Conservation (phyloP, 2,888 invertebrate genomes). For the Nemoura dubitans region DNA sequence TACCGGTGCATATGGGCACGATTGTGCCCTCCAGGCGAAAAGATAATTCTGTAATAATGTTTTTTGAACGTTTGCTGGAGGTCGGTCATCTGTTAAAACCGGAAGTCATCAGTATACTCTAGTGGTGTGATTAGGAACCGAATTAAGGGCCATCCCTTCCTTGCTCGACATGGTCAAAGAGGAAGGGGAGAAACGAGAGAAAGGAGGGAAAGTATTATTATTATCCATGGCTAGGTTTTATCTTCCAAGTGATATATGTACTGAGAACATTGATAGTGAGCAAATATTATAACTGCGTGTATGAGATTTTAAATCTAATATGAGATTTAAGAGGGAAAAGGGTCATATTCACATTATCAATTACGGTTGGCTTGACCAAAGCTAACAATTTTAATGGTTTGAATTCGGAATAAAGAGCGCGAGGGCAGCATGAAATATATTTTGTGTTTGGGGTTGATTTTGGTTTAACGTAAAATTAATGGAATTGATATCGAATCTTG, state of each 20-base stretch:
- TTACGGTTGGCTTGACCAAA: neutral
- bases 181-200: neutral
- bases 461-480: neutral
- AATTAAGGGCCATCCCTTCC: neutral
- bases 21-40: neutral
- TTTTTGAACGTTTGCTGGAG: conserved; percentile 18
- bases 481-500: conserved; percentile 12
- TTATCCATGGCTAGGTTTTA: neutral
- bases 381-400: neutral
- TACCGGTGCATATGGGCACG: no score
- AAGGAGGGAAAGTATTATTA: neutral
- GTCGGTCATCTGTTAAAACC: conserved; percentile 25
- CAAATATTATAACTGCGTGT: conserved; percentile 18
- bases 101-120: conserved; percentile 29
- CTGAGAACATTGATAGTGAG: conserved; percentile 39
- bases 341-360: conserved; percentile 30
- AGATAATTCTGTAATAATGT: conserved; percentile 8
- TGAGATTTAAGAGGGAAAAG: conserved; percentile 25
- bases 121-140: conserved; percentile 14
- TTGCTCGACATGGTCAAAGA: conserved; percentile 7
- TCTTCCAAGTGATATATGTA: conserved; percentile 32
- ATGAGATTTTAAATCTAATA: conserved; percentile 3
- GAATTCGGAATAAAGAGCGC: neutral
- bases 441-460: neutral
- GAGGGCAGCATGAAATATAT: neutral